These are phyloP conservation scores for Brachymystax lenok DNA, from an alignment of 2,797 vertebrate species.

Conservation along the genomic window DNA sequence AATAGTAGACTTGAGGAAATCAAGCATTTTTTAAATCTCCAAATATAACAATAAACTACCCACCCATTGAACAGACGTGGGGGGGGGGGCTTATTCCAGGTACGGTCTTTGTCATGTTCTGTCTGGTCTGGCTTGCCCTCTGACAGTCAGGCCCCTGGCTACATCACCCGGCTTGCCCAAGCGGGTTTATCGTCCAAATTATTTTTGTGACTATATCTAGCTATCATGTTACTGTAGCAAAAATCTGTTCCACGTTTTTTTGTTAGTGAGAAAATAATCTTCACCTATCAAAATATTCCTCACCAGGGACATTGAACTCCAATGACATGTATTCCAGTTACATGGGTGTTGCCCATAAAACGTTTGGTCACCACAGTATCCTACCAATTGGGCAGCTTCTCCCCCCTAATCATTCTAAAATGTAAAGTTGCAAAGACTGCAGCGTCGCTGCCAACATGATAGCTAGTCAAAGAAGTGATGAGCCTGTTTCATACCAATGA, in stretches of 20 bases:
- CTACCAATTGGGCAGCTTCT: background rate
- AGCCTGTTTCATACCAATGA: background rate
- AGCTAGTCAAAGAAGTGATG: background rate
- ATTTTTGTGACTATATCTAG: background rate
- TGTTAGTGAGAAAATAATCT: background rate
- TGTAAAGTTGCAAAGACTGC: background rate
- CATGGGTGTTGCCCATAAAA: slow-evolving; percentile 53
- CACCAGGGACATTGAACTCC: no score
- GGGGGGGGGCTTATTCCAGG: background rate
- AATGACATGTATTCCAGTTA: background rate
- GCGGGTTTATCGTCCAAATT: background rate
- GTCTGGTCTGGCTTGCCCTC: background rate
- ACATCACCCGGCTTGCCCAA: background rate
- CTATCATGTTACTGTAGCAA: background rate
- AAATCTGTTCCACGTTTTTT: background rate
- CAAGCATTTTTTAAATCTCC: background rate
- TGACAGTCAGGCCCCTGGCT: background rate
- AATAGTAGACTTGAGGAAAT: background rate
- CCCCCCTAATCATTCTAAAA: background rate
- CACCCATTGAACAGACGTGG: background rate
- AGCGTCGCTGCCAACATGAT: background rate
- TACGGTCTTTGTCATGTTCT: background rate
- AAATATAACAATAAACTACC: background rate
- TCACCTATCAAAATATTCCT: background rate
- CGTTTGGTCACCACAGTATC: slow-evolving; percentile 14